These are phyloP conservation scores for Enteromius mattozi DNA, from an alignment of 2,797 vertebrate genomes.

Conservation along the genomic window DNA sequence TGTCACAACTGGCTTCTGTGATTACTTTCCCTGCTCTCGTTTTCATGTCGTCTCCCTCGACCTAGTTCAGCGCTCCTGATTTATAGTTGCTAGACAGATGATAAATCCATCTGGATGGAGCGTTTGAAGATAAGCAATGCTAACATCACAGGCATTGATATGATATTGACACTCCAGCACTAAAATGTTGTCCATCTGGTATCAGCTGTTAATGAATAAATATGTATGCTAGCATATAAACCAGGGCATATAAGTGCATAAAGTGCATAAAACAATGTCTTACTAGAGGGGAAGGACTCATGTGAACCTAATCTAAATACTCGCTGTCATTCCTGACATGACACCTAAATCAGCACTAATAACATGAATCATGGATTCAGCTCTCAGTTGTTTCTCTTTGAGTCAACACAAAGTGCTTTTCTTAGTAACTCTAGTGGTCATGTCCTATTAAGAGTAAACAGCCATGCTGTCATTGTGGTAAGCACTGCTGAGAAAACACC, in stretches of 20 bases:
- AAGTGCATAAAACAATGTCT: neutral
- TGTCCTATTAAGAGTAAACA: conserved; percentile 13
- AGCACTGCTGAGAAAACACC: conserved; percentile 36
- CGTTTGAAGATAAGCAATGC: neutral
- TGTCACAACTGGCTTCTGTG: neutral
- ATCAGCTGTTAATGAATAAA: conserved; percentile 24
- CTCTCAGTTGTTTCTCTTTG: neutral
- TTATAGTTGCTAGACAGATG: conserved; percentile 7
- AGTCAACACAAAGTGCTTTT: neutral
- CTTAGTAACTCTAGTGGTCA: conserved; percentile 12
- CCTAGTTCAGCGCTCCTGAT: neutral
- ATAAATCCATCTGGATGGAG: neutral
- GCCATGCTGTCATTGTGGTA: conserved; percentile 27
- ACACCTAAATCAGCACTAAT: neutral
- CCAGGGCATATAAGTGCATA: neutral
- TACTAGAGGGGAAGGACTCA: neutral
- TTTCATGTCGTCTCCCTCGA: neutral
- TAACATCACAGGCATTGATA: neutral
- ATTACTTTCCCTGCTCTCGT: conserved; percentile 9
- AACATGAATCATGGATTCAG: neutral
- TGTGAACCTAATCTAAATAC: neutral
- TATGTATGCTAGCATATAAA: neutral
- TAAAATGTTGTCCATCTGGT: neutral
- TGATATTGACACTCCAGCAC: neutral
- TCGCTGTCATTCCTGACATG: neutral